Base-by-base conservation (phyloP, 2,888 invertebrate genomes). In the Eupithecia pulchellata region DNA sequence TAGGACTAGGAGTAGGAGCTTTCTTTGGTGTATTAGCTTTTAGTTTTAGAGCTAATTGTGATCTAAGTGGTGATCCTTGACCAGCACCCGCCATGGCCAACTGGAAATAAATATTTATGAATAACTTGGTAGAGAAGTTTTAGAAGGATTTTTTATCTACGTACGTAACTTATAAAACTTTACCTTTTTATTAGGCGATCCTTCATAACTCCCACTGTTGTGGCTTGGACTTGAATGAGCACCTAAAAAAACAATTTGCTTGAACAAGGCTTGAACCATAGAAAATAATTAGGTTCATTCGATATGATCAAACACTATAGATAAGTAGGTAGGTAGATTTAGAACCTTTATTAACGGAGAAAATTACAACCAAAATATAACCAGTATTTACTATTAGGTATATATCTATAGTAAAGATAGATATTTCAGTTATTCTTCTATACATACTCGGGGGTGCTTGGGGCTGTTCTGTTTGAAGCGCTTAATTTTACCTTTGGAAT, bases 41-140 rank as follows among this genome's bases (percentile, higher is more conserved):
- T 74, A 96, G 89, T 90, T 96, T 96, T 79, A 97, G 91, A 67
- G 96, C 96, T 79, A 97, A 91, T 86, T 96, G 96, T 68, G 96
- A 96, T 79, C 97, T 94, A 68, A 97, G 91, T 4, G 97, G 97
- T 17, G 97, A 97, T 34, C 97, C 97, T 86, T 97, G 96, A 42
- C 97, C 96, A 72, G 95, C 95, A 82, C 94, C 94, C 20, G 95
- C 91, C 88, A 94, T 90, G 68, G 91, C 84, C 70, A 93, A 82
- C 94, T 94, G 81, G n/a, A 64, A 61, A 47, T 47, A 47, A 82
- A 55, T 42, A n/a, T n/a, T 0, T n/a, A 42, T 42, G 42, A 57
- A 17, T 60, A 32, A 14, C 34, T 11, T 52, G 4, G 25, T 55
- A 36, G 14, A 36, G n/a, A n/a, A n/a, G n/a, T n/a, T n/a, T n/a